These are phyloP conservation scores for Drosophila murphyi DNA, from an alignment of 1,140 invertebrate genomes.

Conservation along the genomic window DNA sequence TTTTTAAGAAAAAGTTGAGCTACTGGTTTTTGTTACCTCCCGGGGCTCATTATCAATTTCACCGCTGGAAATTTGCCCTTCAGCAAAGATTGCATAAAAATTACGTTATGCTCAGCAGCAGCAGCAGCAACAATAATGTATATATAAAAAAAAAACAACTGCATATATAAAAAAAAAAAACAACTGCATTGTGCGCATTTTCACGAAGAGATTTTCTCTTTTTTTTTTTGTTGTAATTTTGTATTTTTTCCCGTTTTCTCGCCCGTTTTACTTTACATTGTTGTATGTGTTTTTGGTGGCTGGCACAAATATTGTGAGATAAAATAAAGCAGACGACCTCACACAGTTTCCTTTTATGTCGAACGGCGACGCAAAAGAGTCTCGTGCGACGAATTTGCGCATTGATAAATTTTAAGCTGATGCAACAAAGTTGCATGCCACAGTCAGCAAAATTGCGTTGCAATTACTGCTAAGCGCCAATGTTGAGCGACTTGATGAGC, in stretches of 20 bases:
- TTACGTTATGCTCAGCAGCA: slow-evolving; percentile 49
- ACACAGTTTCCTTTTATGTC: slow-evolving; percentile 75
- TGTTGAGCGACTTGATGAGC: slow-evolving; percentile 55
- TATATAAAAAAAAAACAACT: slow-evolving; percentile 22
- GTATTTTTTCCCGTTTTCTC: background rate
- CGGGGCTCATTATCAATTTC: slow-evolving; percentile 67
- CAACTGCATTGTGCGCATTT: slow-evolving; percentile 42
- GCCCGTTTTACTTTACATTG: slow-evolving; percentile 15
- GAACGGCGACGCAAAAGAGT: slow-evolving; percentile 65
- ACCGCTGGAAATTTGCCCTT: slow-evolving; percentile 47
- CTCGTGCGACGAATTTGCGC: slow-evolving; percentile 65
- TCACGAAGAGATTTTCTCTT: background rate
- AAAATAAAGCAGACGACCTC: slow-evolving; percentile 73
- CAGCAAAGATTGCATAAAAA: slow-evolving; percentile 62
- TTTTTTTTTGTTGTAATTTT: background rate
- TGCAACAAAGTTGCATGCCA: slow-evolving; percentile 74
- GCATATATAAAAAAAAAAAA: slow-evolving; percentile 36
- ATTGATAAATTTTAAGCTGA: slow-evolving; percentile 74
- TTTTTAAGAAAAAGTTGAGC: background rate
- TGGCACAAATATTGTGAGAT: slow-evolving; percentile 56
- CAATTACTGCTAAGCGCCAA: slow-evolving; percentile 44
- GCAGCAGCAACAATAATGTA: slow-evolving; percentile 6
- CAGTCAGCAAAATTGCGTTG: slow-evolving; percentile 76
- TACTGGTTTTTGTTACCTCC: slow-evolving; percentile 15
- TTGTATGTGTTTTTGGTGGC: slow-evolving; percentile 49